These are phyloP conservation scores for Thunnus maccoyii DNA, from an alignment of 2,113 vertebrate species.

Conservation along the genomic window DNA sequence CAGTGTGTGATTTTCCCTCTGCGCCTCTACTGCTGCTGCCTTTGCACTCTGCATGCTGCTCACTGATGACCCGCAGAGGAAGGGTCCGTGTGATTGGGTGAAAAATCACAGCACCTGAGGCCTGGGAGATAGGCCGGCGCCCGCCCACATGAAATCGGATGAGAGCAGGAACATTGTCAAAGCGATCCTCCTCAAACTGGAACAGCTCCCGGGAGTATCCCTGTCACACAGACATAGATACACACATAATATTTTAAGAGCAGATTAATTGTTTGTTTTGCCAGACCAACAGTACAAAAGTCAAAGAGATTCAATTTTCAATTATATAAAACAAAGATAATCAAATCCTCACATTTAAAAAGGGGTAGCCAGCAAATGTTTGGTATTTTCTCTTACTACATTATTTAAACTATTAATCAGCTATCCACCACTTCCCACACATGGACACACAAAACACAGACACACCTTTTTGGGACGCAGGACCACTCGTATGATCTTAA, in stretches of 20 bases:
- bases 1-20: slow-evolving; percentile 2
- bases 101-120: slow-evolving; percentile 87
- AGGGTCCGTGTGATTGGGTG: slow-evolving; percentile 84
- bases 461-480: slow-evolving; percentile 87
- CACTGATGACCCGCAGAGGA: slow-evolving; percentile 83
- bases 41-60: slow-evolving; percentile 59
- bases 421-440: no score
- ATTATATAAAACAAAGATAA: not conserved
- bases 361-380: not conserved
- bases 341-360: not conserved
- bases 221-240: slow-evolving; percentile 61
- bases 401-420: not conserved
- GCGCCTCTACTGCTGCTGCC: not conserved
- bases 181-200: slow-evolving; percentile 92
- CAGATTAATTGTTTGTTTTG: not conserved
- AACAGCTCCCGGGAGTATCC: slow-evolving; percentile 88
- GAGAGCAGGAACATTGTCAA: slow-evolving; percentile 88
- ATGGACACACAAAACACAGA: not conserved
- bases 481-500: slow-evolving; percentile 89
- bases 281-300: not conserved
- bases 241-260: slow-evolving; percentile 5
- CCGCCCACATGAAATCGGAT: slow-evolving; percentile 87
- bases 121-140: slow-evolving; percentile 84
- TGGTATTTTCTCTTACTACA: not conserved
- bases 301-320: not conserved